These are phyloP conservation scores for Leiothrix lutea DNA, from an alignment of 2,113 vertebrate genomes.

Conservation along the genomic window DNA sequence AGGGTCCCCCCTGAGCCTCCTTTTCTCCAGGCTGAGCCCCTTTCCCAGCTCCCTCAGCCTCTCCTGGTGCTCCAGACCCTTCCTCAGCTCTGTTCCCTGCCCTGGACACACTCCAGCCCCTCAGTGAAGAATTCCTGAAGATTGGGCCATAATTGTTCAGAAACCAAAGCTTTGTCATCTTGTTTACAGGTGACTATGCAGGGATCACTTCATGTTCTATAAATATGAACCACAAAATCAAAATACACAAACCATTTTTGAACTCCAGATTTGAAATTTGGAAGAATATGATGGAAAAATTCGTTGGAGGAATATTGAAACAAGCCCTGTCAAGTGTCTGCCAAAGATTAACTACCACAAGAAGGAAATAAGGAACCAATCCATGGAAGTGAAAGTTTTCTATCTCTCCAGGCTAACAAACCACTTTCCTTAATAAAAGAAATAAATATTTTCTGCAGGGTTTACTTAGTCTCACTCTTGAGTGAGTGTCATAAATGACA, in stretches of 20 bases:
- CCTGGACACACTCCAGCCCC: fast-evolving
- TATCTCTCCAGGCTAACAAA: not conserved
- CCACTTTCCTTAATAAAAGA: not conserved
- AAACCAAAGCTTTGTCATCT: not conserved
- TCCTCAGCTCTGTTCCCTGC: fast-evolving
- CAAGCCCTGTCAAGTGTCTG: not conserved
- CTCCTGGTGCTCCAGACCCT: not conserved
- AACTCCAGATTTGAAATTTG: not conserved
- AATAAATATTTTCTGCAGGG: not conserved
- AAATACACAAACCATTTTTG: not conserved
- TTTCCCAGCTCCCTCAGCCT: not conserved
- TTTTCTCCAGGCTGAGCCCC: not conserved
- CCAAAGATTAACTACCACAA: not conserved
- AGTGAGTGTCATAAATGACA: not conserved
- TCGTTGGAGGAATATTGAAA: not conserved
- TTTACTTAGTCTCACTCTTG: not conserved
- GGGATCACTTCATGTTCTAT: not conserved
- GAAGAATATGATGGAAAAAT: not conserved
- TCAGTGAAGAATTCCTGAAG: not conserved
- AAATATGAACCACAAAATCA: not conserved
- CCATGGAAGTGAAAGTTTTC: not conserved
- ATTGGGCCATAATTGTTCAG: fast-evolving
- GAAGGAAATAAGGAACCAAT: not conserved
- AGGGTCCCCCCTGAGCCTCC: not conserved
- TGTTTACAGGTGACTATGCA: not conserved